Evolutionary conservation across 2,797 vertebrate species (phyloP), one percentile per base, ranked within the genome.

Genomic region (Scomberomorus guttatus): DNA sequence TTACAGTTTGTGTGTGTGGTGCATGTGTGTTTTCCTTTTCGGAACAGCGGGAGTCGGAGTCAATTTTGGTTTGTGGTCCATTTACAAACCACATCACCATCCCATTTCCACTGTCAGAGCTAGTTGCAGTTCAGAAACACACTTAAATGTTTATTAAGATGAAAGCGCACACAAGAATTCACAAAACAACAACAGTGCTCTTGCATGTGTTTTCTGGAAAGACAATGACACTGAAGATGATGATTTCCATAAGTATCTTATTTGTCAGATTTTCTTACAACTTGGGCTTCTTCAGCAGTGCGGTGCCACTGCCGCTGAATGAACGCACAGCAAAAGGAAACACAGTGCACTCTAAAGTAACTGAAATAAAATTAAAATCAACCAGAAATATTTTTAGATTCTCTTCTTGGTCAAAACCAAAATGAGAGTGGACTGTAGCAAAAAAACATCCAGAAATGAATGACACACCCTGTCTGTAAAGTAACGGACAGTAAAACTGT

Each of bases 361-460:
- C 48, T 22, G 22, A 77, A 85, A 83, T 54, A 68, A 70, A 80
- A 83, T 51, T 50, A 70, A 86, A 75, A 81, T 79, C 66, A 58
- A 75, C 61, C 72, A 62, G 60, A 77, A 83, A 87, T 81, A 84
- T 79, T 72, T 83, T 75, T 69, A 61, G 78, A 55, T 72, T 76
- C 22, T 62, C 4, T 65, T 79, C 44, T 58, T 10, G 39, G 85
- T 80, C 76, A 70, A 89, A 90, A 90, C 88, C 90, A 91, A 89
- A 89, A 90, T 89, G 77, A 91, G 82, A 78, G 77, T 85, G 67
- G 65, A 89, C 51, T 42, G 65, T 18, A 65, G 63, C 14, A 60
- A 75, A 77, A 72, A 70, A 60, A 52, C 64, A 66, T 75, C 39
- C 44, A 66, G 68, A 87, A 87, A 81, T 80, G 65, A 72, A 80